phyloP scores from a whole-genome alignment of 2,797 vertebrate genomes.

The Sphenodon punctatus region DNA sequence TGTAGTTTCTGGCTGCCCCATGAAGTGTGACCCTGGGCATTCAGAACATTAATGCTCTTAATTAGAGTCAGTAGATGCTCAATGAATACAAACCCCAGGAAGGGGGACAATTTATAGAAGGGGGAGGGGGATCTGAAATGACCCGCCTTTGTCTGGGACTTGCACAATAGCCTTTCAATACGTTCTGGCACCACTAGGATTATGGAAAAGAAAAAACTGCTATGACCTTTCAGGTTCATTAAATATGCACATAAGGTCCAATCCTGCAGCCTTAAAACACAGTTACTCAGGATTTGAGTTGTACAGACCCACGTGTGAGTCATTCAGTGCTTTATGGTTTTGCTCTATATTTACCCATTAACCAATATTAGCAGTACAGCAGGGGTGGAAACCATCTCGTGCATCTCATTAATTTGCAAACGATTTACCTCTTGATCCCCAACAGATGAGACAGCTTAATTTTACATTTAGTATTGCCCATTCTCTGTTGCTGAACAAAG shows the following conservation, averaged over 20 bases:
- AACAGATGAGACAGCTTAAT: background rate
- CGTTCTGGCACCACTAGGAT: background rate
- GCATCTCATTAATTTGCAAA: background rate
- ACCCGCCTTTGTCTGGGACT: background rate
- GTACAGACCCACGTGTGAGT: background rate
- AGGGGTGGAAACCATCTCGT: background rate
- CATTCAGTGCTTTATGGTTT: background rate
- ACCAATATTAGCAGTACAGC: background rate
- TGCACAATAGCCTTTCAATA: background rate
- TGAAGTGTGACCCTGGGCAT: background rate
- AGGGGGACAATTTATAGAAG: background rate
- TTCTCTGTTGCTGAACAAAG: background rate
- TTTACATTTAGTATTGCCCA: background rate
- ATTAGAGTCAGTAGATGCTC: background rate
- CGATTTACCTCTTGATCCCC: background rate
- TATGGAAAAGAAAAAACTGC: background rate
- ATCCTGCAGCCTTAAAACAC: background rate
- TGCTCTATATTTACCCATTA: background rate
- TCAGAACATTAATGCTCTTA: background rate
- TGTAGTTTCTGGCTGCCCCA: background rate
- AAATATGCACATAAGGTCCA: background rate
- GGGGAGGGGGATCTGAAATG: accelerated
- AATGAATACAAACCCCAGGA: background rate
- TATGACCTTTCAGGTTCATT: background rate
- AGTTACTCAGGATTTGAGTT: background rate